Base-by-base conservation (phyloP, 2,113 vertebrate genomes). In the Hipposideros armiger region DNA sequence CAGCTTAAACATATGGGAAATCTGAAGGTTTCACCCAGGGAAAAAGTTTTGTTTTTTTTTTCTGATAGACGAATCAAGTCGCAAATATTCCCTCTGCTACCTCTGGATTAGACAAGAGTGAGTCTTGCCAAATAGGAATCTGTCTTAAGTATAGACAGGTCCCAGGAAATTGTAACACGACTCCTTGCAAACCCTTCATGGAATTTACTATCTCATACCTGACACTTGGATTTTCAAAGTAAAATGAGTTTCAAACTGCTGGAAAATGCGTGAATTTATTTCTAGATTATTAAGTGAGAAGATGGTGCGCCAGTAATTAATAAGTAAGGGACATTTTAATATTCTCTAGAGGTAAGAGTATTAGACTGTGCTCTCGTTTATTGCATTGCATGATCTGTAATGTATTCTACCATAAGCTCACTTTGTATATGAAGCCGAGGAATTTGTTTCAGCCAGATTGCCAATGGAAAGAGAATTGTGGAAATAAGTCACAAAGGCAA, bases 401-500 rank as follows among this genome's bases (percentile, higher is more conserved):
- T 60, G 67, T 74, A n/a, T 89, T 95, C 45, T 80, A 76, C 64
- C 81, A 58, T 45, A 87, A 66, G 24, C 45, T 90, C 82, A 82
- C 91, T 96, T 90, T 94, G 93, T 96, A 93, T 82, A 90, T 73
- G 95, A 95, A 91, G 90, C 81, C 28, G 66, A 89, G 83, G n/a
- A 89, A 97, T 96, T 94, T 97, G 73, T 89, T 97, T 96, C 89
- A 94, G 78, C 74, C 14, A 24, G 32, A 50, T 93, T 96, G 94
- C 95, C 97, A 97, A 84, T 76, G 72, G 92, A 93, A 96, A 89
- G 77, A 95, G 95, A 96, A 97, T 87, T 94, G 95, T 89, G 60
- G 91, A 94, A 96, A 97, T 97, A 97, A 97, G 94, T 97, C 93
- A 97, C 91, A 92, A 90, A 95, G 70, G 93, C 74, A 87, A 96